phyloP scores from a whole-genome alignment of 2,113 vertebrate genomes.

The Okapia johnstoni region DNA sequence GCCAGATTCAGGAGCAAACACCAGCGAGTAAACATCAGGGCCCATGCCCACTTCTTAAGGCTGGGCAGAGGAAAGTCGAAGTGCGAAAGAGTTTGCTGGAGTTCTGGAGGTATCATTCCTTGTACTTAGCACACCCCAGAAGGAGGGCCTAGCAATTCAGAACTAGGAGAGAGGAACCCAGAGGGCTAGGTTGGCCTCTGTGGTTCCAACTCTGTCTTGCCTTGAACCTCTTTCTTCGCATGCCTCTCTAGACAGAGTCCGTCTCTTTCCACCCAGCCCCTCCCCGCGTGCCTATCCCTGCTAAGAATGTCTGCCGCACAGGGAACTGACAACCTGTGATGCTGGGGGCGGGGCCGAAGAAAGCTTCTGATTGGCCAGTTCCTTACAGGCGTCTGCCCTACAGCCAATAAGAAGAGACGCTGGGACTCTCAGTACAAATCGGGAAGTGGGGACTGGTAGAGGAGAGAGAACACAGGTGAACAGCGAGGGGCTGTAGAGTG shows the following conservation, averaged over 20 bases:
- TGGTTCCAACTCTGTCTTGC: not conserved
- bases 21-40: not conserved
- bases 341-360: not conserved
- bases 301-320: not conserved
- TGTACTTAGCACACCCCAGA: not conserved
- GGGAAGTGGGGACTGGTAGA: too few relatives aligned
- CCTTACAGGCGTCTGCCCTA: not conserved
- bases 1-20: not conserved
- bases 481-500: rapidly evolving
- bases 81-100: not conserved
- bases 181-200: not conserved
- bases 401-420: not conserved
- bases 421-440: not conserved
- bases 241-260: not conserved
- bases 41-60: not conserved
- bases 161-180: not conserved
- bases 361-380: not conserved
- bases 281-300: too few relatives aligned
- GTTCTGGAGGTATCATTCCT: not conserved
- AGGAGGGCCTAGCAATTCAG: not conserved
- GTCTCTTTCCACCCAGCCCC: not conserved
- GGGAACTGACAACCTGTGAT: too few relatives aligned
- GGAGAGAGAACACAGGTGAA: too few relatives aligned
- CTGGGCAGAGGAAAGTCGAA: not conserved
- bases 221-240: not conserved